Evolutionary conservation across 2,888 invertebrate genomes (phyloP).

Genomic region (Blomia tropicalis): DNA sequence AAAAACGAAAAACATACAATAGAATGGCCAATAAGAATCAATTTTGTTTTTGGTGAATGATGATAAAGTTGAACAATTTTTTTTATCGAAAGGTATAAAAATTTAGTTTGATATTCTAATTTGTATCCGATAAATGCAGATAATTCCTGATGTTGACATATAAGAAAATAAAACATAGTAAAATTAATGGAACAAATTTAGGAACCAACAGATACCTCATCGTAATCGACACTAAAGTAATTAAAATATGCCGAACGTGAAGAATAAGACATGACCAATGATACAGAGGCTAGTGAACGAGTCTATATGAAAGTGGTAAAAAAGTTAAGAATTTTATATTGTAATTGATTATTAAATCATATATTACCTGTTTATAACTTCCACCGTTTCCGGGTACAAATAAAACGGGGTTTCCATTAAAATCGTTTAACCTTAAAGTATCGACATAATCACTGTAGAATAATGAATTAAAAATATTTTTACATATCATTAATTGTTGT

Average conservation of each 20-base stretch:
- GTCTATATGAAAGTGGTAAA: conserved; percentile 36
- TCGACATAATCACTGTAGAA: conserved; percentile 11
- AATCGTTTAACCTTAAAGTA: conserved; percentile 43
- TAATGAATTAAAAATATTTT: background rate
- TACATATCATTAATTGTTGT: background rate
- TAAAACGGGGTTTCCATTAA: conserved; percentile 76
- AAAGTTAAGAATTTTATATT: background rate
- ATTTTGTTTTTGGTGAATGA: conserved; percentile 34
- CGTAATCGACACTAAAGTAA: conserved; percentile 74
- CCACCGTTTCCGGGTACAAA: conserved; percentile 91
- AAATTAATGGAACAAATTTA: conserved; percentile 12
- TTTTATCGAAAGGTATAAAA: conserved; percentile 51
- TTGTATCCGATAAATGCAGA: conserved; percentile 73
- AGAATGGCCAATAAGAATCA: conserved; percentile 82
- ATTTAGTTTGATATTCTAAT: conserved; percentile 56
- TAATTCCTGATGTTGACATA: conserved; percentile 46
- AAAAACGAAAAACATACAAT: conserved; percentile 48
- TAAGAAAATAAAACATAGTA: background rate
- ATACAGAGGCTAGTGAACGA: conserved; percentile 79
- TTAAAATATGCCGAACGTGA: conserved; percentile 62
- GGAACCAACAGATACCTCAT: too few species aligned
- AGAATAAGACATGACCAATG: conserved; percentile 58
- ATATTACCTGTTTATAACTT: conserved; percentile 56
- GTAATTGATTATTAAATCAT: background rate
- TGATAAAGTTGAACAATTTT: conserved; percentile 43